Base-by-base conservation (phyloP, 2,797 vertebrate genomes). In the Gobio occitaniae region DNA sequence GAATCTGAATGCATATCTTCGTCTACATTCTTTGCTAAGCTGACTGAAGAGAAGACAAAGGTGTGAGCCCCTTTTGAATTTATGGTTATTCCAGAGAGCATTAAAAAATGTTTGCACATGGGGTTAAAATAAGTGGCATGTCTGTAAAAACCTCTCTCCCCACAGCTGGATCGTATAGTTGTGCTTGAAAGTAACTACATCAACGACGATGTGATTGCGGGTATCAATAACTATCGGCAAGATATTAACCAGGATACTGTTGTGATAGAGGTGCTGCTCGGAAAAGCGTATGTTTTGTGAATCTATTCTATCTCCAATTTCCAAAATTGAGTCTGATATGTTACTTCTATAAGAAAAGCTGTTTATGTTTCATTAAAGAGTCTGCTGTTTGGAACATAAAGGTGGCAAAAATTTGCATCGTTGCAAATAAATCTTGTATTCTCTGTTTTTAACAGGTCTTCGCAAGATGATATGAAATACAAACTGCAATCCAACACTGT, bases 81-180 rank as follows among this genome's bases (percentile, higher is more conserved):
- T 66, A 0, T 71, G 19, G 10, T 59, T 41, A 54, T 56, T 5
- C 15, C 6, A 38, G 56, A 2, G 41, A 25, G 1, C 4, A 6
- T 75, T 38, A 25, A 36, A 59, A 13, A 13, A 6, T 12, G 38
- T 78, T 9, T 48, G 21, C 59, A 50, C 2, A 63, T 63, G 16
- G 13, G 56, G 25, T 32, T 32, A 29, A 54, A 66, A 75, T 52
- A 41, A 1, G 4, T 44, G 8, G 16, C 41, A 59, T 44, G 19
- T 32, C 19, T 68, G 32, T 66, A 56, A 44, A 65, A 63, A 47
- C 11, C 29, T 50, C 63, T 61, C 29, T n/a, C 13, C 44, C 5
- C 47, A 68, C 91, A 97, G 97, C 90, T 97, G 36, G 94, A 96
- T 93, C 96, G 95, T 59, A 89, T 97, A 84, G 90, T 98, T 8